Evolutionary conservation across 2,888 invertebrate species (phyloP), one percentile per base, ranked within the genome.

Genomic region (Serrognathus titanus): DNA sequence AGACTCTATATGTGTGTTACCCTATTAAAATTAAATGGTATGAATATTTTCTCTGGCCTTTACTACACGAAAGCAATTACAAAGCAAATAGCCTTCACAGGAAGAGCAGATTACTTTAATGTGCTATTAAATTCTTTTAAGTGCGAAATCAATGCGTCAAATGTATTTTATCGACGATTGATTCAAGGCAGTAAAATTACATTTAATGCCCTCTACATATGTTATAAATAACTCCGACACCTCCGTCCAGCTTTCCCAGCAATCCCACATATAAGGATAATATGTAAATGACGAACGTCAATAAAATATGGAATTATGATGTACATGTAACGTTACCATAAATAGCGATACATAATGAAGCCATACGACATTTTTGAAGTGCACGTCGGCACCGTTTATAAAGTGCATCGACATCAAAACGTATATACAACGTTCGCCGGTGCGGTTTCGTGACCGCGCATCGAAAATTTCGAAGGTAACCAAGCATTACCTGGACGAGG

Each of bases 281-380:
- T 43, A 43, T 43, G 43, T 20, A 43, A 43, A 43, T 43, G 43
- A 13, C 43, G 43, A 16, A 20, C 43, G 43, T 43, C 16, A 43
- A 43, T 43, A 43, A 43, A 43, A 43, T 43, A 11, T 9, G 43
- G 43, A 43, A 43, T 43, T 43, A 43, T 43, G 43, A 43, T 43
- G 20, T 43, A 20, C 43, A 43, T 20, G 43, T 43, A 9, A 43
- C 16, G 43, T 43, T 13, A 16, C 43, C 43, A 20, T 43, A 43
- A 43, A 43, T 20, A 20, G 43, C 16, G 13, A 9, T 16, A 43
- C 16, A 43, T 43, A 20, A 43, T 43, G 43, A 43, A 43, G 43
- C 16, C 43, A 20, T 43, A 31, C 43, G 43, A 11, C 43, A 11
- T 13, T 43, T 43, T 43, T 43, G 10, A 11, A 11, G 43, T 20